Percentiles rank a stretch among this genome's conserved stretches.
Evolutionary conservation across 2,888 invertebrate species (phyloP).

Genomic region (Deroplatys truncata): DNA sequence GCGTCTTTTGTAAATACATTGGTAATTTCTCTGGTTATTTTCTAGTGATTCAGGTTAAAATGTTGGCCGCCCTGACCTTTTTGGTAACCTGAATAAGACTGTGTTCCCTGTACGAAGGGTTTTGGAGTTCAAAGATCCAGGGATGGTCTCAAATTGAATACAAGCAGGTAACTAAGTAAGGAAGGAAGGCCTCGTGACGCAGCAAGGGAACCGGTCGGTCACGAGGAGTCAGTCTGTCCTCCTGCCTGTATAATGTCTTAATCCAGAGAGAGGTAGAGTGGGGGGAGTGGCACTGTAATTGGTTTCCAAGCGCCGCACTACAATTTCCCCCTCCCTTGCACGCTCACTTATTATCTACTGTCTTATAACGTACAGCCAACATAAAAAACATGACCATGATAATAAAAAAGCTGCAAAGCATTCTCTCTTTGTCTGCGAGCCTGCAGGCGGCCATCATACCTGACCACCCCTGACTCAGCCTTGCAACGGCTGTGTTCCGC

Average conservation of each 20-base stretch:
- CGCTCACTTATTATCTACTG: not conserved
- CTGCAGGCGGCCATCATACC: not conserved
- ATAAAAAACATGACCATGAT: not conserved
- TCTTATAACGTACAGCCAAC: not conserved
- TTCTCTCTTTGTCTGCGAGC: not conserved
- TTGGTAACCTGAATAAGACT: too few relatives aligned
- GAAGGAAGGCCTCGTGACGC: not conserved
- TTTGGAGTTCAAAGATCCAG: too few relatives aligned
- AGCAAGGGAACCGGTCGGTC: not conserved
- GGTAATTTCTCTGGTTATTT: too few relatives aligned
- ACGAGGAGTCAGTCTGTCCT: not conserved
- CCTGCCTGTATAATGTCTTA: not conserved
- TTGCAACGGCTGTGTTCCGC: not conserved
- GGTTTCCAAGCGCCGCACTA: not conserved
- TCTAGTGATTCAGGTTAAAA: too few relatives aligned
- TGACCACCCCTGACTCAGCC: not conserved
- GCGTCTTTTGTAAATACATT: too few relatives aligned
- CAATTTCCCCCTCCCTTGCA: not conserved
- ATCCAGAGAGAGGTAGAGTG: not conserved
- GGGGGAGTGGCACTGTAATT: not conserved
- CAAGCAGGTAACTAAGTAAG: too few relatives aligned
- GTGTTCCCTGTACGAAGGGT: too few relatives aligned
- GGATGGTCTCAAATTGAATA: too few relatives aligned
- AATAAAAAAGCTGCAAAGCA: not conserved
- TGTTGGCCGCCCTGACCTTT: too few relatives aligned